Conservation (phyloP, 2,888 invertebrate genomes). For the Auanema freiburgensis region DNA sequence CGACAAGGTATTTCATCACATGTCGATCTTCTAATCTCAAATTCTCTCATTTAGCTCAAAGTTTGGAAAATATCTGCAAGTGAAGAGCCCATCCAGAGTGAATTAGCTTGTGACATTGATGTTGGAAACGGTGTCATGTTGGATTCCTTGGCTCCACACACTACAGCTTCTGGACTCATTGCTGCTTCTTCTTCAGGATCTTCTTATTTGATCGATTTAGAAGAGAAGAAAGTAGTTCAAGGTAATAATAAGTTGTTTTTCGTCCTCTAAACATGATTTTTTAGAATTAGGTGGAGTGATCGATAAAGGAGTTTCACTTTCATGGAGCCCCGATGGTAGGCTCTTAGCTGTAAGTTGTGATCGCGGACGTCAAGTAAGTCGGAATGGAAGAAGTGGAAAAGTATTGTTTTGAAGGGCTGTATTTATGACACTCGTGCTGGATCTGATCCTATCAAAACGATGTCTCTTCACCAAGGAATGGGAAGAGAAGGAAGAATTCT, state of each 20-base stretch:
- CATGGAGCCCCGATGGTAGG: conserved; percentile 86
- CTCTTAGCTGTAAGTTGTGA: conserved; percentile 74
- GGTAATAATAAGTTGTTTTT: conserved; percentile 11
- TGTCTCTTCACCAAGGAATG: conserved; percentile 49
- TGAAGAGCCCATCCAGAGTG: neutral
- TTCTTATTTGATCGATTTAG: conserved; percentile 83
- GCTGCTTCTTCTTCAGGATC: conserved; percentile 82
- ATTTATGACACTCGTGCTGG: conserved; percentile 66
- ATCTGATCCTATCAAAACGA: conserved; percentile 49
- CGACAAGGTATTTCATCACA: conserved; percentile 60
- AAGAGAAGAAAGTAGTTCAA: conserved; percentile 64
- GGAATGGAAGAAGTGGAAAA: neutral
- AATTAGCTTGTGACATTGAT: conserved; percentile 32
- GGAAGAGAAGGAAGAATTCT: conserved; percentile 72
- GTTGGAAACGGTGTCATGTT: conserved; percentile 25
- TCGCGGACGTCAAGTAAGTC: conserved; percentile 66
- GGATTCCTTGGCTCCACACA: conserved; percentile 71
- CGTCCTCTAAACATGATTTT: conserved; percentile 1
- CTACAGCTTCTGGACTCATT: conserved; percentile 84
- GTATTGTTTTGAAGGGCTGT: conserved; percentile 18
- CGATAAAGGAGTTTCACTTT: conserved; percentile 80
- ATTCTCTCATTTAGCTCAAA: conserved; percentile 23
- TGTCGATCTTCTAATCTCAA: neutral
- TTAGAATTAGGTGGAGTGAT: conserved; percentile 44
- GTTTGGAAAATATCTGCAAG: conserved; percentile 72